Evolutionary conservation across 2,888 invertebrate species (phyloP).

Genomic region (Geophilus truncorum): DNA sequence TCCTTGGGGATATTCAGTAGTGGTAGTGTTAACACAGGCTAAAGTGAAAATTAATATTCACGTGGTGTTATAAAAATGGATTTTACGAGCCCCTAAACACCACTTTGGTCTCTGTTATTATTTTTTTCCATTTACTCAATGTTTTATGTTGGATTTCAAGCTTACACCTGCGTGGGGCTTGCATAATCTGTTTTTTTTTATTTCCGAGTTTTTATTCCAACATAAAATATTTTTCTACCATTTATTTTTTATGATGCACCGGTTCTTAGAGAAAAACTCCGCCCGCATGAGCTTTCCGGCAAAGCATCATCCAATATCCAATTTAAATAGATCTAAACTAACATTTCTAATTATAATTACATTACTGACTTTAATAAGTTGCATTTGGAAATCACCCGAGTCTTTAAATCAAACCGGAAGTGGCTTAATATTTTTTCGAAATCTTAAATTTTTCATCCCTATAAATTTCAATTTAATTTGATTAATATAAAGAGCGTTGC

Average conservation of each 20-base stretch:
- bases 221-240: neutral
- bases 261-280: neutral
- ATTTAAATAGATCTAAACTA: no score
- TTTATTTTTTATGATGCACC: neutral
- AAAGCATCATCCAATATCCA: neutral
- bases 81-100: constrained; percentile 6
- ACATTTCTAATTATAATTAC: no score
- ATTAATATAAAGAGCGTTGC: neutral
- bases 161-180: no score
- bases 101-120: neutral
- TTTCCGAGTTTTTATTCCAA: no score
- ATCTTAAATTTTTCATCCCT: no score
- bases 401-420: no score
- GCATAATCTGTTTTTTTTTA: neutral
- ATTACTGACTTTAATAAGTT: no score
- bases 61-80: neutral
- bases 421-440: no score
- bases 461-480: neutral
- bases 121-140: neutral
- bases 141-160: no score
- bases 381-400: no score
- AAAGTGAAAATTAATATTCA: neutral
- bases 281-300: neutral
- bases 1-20: neutral
- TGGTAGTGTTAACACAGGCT: neutral